Conservation (phyloP, 2,888 invertebrate species). For the Tolmerus cingulatus region DNA sequence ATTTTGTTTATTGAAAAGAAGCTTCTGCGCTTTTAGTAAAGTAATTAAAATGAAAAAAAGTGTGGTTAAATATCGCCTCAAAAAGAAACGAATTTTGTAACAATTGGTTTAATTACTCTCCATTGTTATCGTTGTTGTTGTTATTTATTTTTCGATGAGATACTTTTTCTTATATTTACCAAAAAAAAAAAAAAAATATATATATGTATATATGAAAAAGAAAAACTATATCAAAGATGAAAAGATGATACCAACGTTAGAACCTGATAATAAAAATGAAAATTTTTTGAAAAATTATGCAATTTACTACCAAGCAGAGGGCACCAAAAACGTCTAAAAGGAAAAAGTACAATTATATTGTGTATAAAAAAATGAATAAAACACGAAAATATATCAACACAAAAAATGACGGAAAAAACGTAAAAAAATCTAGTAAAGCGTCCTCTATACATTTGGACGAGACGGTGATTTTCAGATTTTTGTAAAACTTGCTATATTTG, state of each 20-base stretch:
- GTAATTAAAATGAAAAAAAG: not conserved
- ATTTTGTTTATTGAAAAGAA: not conserved
- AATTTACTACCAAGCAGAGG: not conserved
- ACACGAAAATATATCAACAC: not conserved
- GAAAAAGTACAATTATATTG: conserved; percentile 36
- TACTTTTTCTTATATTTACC: not conserved
- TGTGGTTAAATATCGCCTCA: not conserved
- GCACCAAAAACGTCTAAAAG: conserved; percentile 1
- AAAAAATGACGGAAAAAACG: not conserved
- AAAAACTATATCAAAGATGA: not conserved
- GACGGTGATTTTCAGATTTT: conserved; percentile 33
- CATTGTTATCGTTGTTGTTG: not conserved
- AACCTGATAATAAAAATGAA: not conserved
- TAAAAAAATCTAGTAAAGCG: not conserved
- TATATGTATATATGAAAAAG: not conserved
- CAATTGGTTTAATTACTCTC: not conserved
- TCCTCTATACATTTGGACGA: not conserved
- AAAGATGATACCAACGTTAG: not conserved
- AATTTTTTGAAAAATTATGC: not conserved
- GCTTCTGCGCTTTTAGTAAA: not conserved
- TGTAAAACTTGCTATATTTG: conserved; percentile 24
- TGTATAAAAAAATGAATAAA: not conserved
- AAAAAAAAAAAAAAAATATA: not conserved
- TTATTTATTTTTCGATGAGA: not conserved
- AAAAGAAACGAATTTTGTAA: not conserved